phyloP scores from a whole-genome alignment of 30 jellyfish, hydroid and myxozoan species.

The Pseudorhiza aurosa region DNA sequence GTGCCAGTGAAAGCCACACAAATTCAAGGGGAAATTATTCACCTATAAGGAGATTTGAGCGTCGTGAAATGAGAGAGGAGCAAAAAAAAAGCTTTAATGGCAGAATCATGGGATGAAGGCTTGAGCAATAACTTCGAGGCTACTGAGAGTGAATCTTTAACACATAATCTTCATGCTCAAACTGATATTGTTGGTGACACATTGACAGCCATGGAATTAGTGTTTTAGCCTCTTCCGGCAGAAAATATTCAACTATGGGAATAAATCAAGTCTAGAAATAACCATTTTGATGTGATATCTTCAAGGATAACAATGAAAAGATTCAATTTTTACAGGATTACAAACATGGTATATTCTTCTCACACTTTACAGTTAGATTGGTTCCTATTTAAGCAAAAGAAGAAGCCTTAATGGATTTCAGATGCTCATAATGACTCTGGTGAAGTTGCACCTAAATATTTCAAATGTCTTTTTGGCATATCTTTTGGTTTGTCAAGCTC shows the following conservation, averaged over 20 bases:
- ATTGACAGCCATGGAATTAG: neutral
- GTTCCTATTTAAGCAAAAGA: neutral
- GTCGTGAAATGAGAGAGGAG: neutral
- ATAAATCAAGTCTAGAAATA: neutral
- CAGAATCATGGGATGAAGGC: neutral
- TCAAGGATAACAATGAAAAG: neutral
- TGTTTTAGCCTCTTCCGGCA: neutral
- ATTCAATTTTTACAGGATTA: neutral
- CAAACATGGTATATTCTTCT: neutral
- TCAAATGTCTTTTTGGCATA: neutral
- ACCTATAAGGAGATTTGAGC: neutral
- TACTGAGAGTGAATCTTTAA: neutral
- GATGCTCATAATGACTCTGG: neutral
- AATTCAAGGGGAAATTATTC: neutral
- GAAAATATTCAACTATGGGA: neutral
- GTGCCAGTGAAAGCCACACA: neutral
- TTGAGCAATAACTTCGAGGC: neutral
- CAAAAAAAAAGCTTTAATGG: neutral
- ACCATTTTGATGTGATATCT: neutral
- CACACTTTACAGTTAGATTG: neutral
- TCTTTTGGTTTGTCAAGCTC: neutral
- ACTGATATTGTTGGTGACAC: neutral
- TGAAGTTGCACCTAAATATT: neutral
- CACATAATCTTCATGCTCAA: neutral
- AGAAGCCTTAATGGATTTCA: neutral